phyloP scores from a whole-genome alignment of 2,113 vertebrate genomes.

The Odontophorus gujanensis region DNA sequence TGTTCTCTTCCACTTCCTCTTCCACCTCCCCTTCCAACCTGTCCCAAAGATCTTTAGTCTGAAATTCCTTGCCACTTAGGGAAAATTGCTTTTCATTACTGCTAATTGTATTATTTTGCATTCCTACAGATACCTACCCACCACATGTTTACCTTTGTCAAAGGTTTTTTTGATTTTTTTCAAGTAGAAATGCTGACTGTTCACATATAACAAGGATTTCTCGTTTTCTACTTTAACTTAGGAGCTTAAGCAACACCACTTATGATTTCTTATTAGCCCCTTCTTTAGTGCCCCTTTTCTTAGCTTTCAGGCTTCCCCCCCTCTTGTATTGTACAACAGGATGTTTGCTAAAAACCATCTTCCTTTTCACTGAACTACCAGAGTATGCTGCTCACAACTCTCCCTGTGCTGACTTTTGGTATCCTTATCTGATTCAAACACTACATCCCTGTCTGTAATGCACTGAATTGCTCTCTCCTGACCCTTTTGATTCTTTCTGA shows the following conservation, averaged over 20 bases:
- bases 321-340: not conserved
- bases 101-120: not conserved
- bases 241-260: not conserved
- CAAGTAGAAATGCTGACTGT: conserved; percentile 12
- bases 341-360: not conserved
- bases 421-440: not conserved
- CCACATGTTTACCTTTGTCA: conserved; percentile 8
- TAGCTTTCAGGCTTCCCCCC: not conserved
- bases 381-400: not conserved
- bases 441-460: not conserved
- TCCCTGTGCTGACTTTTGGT: not conserved
- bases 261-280: not conserved
- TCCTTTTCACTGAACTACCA: not conserved
- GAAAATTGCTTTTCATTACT: not conserved
- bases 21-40: not conserved
- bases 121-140: not conserved
- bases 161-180: not conserved
- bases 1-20: conserved; percentile 1
- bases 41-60: not conserved
- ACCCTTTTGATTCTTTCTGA: not conserved
- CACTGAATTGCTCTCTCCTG: not conserved
- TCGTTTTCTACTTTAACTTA: not conserved
- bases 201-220: not conserved
- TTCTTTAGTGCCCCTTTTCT: not conserved
- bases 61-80: not conserved